Evolutionary conservation across 2,888 invertebrate species (phyloP), one percentile per base, ranked within the genome.

Genomic region (Cryptocephalus moraei): DNA sequence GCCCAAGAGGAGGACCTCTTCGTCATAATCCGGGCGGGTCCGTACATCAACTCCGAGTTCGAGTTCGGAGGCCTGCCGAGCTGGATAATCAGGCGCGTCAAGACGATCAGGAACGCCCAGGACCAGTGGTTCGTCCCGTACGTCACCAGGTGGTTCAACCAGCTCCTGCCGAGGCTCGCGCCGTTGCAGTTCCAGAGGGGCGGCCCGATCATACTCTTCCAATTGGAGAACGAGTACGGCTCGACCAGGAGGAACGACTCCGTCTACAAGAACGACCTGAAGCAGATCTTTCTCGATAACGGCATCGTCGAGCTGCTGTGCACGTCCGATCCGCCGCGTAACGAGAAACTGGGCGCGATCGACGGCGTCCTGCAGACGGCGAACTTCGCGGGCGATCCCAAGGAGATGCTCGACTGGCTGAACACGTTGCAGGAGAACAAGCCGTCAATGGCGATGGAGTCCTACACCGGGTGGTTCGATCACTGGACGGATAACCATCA

Each of bases 161-260:
- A 70, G 10, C 51, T 81, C 3, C 61, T 81, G 42, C 65, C 71
- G 2, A 69, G 66, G 49, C 56, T 81, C 1, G 63, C 71, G 10
- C 73, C 75, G 1, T 67, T 74, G 10, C 71, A 81, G 12, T 77
- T 81, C 58, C 75, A 74, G 36, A 86, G 86, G 60, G 91, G 91
- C 0, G 92, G 92, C 0, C 89, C 91, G 0, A 81, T 92, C 32
- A 88, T 92, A 48, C 82, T 88, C 75, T 82, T 91, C 34, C 91
- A 92, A 57, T 79, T 91, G 14, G 95, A 96, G 73, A 97, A 97
- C 67, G 94, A 95, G 65, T 93, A 93, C 59, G 94, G 94, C 3
- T 90, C 90, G 32, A 56, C 55, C 4, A 54, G 60, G 31, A 67
- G 69, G 53, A 73, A 54, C 54, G 59, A 59, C 33, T 51, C 52